Conservation (phyloP, 2,113 vertebrate genomes). For the Lethenteron camtschaticum region DNA sequence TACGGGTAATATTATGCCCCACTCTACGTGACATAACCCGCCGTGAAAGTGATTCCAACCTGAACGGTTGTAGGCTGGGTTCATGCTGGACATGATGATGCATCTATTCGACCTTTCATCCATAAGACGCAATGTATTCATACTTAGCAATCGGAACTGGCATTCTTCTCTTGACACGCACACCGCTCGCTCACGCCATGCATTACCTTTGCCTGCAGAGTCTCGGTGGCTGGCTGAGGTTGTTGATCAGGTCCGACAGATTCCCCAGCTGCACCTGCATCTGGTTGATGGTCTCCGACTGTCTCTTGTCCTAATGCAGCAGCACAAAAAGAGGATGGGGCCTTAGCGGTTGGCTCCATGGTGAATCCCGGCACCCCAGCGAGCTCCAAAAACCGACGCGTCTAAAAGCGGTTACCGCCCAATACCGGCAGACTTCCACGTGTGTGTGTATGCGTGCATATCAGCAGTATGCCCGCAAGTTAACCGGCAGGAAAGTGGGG, state of each 20-base stretch:
- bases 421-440: not conserved
- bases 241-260: conserved; percentile 59
- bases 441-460: too few species aligned
- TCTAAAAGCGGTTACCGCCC: not conserved
- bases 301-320: conserved; percentile 49
- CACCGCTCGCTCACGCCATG: not conserved
- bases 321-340: conserved; percentile 9
- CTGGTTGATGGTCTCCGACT: conserved; percentile 79
- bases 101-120: not conserved
- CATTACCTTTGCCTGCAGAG: conserved; percentile 62
- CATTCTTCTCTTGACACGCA: not conserved
- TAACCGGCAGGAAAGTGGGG: too few species aligned
- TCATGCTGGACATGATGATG: not conserved
- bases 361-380: conserved; percentile 1
- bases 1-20: too few species aligned
- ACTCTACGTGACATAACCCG: not conserved
- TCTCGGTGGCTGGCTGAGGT: conserved; percentile 46
- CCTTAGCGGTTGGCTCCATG: not conserved
- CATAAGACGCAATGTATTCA: not conserved
- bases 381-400: not conserved
- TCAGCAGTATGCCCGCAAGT: too few species aligned
- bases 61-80: not conserved
- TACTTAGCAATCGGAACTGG: not conserved
- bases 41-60: not conserved
- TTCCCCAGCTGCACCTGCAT: conserved; percentile 70